Base-by-base conservation (phyloP, 1,140 invertebrate species). In the Microplitis demolitor region DNA sequence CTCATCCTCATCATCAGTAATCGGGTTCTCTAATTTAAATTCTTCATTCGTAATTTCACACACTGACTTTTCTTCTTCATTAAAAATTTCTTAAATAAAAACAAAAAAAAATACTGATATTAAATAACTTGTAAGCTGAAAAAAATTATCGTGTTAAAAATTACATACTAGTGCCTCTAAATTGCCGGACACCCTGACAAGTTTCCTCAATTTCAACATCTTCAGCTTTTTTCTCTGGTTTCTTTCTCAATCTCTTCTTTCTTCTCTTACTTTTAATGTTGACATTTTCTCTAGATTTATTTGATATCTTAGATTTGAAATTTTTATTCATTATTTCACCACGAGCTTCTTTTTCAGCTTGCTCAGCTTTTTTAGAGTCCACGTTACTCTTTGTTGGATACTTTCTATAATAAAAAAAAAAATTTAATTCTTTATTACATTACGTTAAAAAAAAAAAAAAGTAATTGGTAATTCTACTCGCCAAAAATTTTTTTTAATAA, bases 331-430 rank as follows among this genome's bases (percentile, higher is more conserved):
- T 80, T 72, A 91, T 89, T 87, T 93, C 92, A 33, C 92, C 93
- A 67, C 92, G 89, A 76, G 91, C 87, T 66, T 90, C 77, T 78
- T 90, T 92, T 80, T 95, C 93, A 63, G 90, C 87, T 51, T 88
- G 82, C 75, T 90, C 87, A 37, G 90, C 88, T 69, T 90, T 87
- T 79, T 91, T 90, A 74, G 89, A 88, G 72, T 91, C 89, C n/a
- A 95, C 87, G 84, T 94, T 96, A 50, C 85, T 84, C 75, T 89
- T 90, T 8, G 92, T 95, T 4, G 94, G 92, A 86, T 91, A 93
- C 78, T 86, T 91, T 34, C 84, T 86, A 45, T 6, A 74, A 63
- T 58, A 67, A 66, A 58, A 70, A 68, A 70, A 67, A 39, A 72
- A 37, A 13, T 16, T 60, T 24, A 24, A 24, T 24, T 24, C 24